Base-by-base conservation (phyloP, 1,140 invertebrate species). In the Hycleus phaleratus region DNA sequence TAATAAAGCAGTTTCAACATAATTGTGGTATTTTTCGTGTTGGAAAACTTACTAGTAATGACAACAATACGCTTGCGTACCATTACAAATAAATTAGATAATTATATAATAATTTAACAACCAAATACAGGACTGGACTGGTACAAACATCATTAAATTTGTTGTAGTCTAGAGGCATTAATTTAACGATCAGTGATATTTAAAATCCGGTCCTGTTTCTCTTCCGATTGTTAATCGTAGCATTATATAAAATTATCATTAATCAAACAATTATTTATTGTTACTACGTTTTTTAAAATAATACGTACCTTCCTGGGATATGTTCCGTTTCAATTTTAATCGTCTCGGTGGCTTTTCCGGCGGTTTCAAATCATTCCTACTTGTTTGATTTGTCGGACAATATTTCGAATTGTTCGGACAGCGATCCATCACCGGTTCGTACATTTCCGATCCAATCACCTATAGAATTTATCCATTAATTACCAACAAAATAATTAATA, bases 341-440 rank as follows among this genome's bases (percentile, higher is more conserved):
- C 54, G 58, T 40, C 62, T 58, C 3, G 65, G 62, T 1, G 61
- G 61, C 45, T 61, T 64, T 25, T 60, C 42, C 25, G 64, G 64
- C 4, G 61, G 59, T 10, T 44, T 18, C 8, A 46, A 26, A 26
- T 52, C 50, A n/a, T 38, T 18, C 8, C 4, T 7, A 49, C 32
- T 8, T 12, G 47, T 40, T 1, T 32, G 38, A 39, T 46, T 66
- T 3, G 59, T 18, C 18, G 18, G 54, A 46, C 47, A 58, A 45
- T 61, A 59, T 8, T 26, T 62, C 0, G 63, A 53, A 44, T 59
- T 62, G 26, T 56, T 55, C 4, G 56, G 56, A 3, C 59, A 66
- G 40, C 48, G 58, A 54, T 63, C 60, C 4, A 49, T 8, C 5
- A 66, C 65, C 9, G 65, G 65, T 26, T 66, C 60, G 52, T 66